Base-by-base conservation (phyloP, 1,140 invertebrate genomes). In the Drosophila truncata region DNA sequence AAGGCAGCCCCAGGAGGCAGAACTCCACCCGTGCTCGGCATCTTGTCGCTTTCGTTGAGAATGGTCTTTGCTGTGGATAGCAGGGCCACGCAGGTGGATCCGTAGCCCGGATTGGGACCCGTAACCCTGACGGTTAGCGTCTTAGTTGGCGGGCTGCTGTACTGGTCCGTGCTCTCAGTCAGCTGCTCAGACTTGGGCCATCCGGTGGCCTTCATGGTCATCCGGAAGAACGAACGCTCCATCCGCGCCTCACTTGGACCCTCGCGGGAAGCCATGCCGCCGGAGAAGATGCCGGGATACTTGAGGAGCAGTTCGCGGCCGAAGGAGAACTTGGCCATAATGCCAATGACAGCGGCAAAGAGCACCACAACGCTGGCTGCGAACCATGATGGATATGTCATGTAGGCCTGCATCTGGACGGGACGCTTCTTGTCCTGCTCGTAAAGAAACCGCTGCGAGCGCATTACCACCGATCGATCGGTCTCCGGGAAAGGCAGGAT, bases 71-170 rank as follows among this genome's bases (percentile, higher is more conserved):
- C 98, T 54, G 95, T 94, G 60, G 96, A 94, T 4, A 98, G 85
- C 66, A 97, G 84, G 52, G 94, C 94, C n/a, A 94, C 95, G 37
- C 95, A 95, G 3, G 98, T 98, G 2, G 95, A 94, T 8, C 97
- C 95, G 94, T 99, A 99, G 33, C 96, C 98, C 20, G 97, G 96
- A 94, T 98, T 96, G 57, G 82, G 84, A 18, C 95, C 95, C 3
- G 93, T 92, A 20, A 96, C 93, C 93, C 94, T 95, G 0, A 95
- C 96, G 37, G 95, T 94, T 27, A 98, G 92, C 35, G 93, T 94
- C 86, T 96, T 97, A 59, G 95, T 95, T 4, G 96, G 96, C 47
- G 94, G 91, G 5, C 93, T 93, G 2, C 92, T 93, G 73, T 96
- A 95, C 46, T 95, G 92, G 80, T 96, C 95, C 2, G 94, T 93